Evolutionary conservation across 2,888 invertebrate species (phyloP).

Genomic region (Acheta domesticus): DNA sequence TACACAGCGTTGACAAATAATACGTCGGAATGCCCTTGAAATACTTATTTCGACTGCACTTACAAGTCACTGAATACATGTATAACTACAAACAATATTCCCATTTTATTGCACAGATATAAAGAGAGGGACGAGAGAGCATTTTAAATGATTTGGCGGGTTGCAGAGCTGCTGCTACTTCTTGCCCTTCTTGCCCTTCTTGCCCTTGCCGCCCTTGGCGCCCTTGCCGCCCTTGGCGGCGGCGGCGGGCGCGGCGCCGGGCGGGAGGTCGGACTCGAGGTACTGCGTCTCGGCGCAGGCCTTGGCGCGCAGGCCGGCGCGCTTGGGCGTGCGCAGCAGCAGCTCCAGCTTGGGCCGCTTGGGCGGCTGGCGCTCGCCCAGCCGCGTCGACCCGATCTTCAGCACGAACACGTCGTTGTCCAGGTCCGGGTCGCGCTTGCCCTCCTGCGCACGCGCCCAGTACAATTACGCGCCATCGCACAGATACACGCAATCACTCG

Average conservation of each 20-base stretch:
- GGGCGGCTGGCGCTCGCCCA: not conserved
- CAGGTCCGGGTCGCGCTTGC: not conserved
- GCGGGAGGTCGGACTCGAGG: not conserved
- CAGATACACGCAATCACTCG: no score
- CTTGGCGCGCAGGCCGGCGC: not conserved
- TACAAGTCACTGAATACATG: no score
- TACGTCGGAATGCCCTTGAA: no score
- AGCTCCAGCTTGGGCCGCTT: not conserved
- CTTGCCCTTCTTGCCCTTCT: not conserved
- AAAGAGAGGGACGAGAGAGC: no score
- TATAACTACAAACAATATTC: no score
- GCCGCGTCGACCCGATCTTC: not conserved
- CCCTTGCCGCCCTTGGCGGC: not conserved
- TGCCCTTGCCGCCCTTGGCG: not conserved
- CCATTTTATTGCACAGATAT: no score
- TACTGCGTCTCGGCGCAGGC: not conserved
- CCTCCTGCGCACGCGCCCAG: no score
- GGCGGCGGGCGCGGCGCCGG: not conserved
- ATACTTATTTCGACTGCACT: no score
- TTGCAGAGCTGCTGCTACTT: not conserved
- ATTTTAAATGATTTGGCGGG: no score
- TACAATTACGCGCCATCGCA: no score
- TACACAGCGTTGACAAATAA: no score
- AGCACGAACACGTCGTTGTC: constrained; percentile 1
- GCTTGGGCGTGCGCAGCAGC: not conserved